A percentile compares a stretch with the other conserved stretches of the same genome.
phyloP scores from a whole-genome alignment of 2,888 invertebrate species.

The Drosophila mimetica region DNA sequence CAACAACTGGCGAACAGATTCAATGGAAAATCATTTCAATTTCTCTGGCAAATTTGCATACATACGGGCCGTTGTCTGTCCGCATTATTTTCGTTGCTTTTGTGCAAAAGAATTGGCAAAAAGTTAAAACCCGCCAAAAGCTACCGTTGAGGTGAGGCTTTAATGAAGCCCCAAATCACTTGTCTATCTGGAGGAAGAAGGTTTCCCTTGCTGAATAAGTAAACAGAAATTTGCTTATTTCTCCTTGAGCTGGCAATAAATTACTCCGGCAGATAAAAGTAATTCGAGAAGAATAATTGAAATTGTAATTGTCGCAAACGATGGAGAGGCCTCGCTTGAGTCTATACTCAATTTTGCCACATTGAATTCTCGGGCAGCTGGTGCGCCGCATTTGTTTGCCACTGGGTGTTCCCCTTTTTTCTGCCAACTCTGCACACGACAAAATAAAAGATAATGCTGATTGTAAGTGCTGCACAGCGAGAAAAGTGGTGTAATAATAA shows the following conservation, averaged over 20 bases:
- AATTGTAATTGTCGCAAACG: slow-evolving; percentile 42
- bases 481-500: neutral
- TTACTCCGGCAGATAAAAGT: slow-evolving; percentile 34
- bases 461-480: slow-evolving; percentile 49
- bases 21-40: slow-evolving; percentile 75
- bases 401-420: slow-evolving; percentile 17
- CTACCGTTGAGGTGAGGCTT: slow-evolving; percentile 47
- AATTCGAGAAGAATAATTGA: slow-evolving; percentile 43
- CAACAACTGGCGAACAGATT: slow-evolving; percentile 62
- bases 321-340: slow-evolving; percentile 8
- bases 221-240: slow-evolving; percentile 35
- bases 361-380: slow-evolving; percentile 37
- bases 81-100: slow-evolving; percentile 10
- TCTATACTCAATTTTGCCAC: slow-evolving; percentile 30
- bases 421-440: slow-evolving; percentile 37
- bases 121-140: slow-evolving; percentile 51
- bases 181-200: slow-evolving; percentile 6
- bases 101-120: slow-evolving; percentile 45
- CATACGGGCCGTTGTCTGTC: neutral
- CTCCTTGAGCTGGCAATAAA: slow-evolving; percentile 28
- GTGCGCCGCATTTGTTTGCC: slow-evolving; percentile 12
- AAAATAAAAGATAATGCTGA: slow-evolving; percentile 73
- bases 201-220: slow-evolving; percentile 15
- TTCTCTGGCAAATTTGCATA: slow-evolving; percentile 65
- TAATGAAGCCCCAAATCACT: slow-evolving; percentile 16